Evolutionary conservation across 2,797 vertebrate genomes (phyloP), one percentile per base, ranked within the genome.

Genomic region (Clarias platycephalus): DNA sequence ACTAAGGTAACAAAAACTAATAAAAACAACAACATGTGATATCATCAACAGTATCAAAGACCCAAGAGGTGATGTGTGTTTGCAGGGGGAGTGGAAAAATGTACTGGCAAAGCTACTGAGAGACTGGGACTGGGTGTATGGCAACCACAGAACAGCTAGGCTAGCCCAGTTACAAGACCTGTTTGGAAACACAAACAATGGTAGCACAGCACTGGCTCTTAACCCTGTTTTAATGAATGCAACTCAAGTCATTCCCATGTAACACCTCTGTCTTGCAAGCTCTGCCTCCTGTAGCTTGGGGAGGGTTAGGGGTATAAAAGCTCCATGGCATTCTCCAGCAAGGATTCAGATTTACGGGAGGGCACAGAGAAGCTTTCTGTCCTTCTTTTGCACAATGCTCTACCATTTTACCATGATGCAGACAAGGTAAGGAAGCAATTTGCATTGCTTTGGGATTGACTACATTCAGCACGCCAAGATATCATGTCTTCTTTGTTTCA

Each of bases 151-250:
- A 74, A 68, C 24, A 22, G n/a, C 26, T 24, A 64, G 63, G 6
- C 62, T 76, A 81, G 31, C 40, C 66, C 84, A 78, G 72, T 83
- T 87, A 86, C 83, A 88, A 83, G 84, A 70, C 44, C 74, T 88
- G 83, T 86, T 88, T 85, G 84, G 79, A 88, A 89, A 88, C 85
- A 90, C 85, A 88, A 87, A 87, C 87, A 90, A 90, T 79, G 71
- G 85, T 66, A 57, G 64, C 53, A 72, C 68, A 83, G 80, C 83
- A 80, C 64, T 81, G 31, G 62, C 81, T 89, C 86, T 85, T 90
- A 89, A 90, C 88, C 85, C 90, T 85, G 81, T 90, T 91, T 88
- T 89, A 90, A 91, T 90, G 83, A 89, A 85, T 86, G 85, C 88
- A 90, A 87, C 83, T 77, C 84, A 82, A 89, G 86, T 84, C 62